A percentile compares a stretch with the other conserved stretches of the same genome.
Conservation (phyloP, 2,113 vertebrate genomes). For the Lophochroa leadbeateri region DNA sequence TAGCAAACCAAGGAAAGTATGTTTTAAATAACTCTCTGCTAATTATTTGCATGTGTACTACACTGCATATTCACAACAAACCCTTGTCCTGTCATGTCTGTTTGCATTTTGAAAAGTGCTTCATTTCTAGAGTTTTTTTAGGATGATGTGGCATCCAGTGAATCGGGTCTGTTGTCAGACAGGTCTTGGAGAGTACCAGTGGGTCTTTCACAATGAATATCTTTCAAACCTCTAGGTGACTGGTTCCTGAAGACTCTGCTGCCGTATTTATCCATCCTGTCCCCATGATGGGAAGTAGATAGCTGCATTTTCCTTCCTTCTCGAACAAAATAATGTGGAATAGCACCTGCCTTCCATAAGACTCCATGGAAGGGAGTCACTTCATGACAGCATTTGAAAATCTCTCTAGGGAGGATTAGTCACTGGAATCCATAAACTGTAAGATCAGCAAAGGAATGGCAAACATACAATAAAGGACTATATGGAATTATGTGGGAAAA, state of each 20-base stretch:
- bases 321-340: neutral
- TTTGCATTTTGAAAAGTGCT: neutral
- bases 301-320: neutral
- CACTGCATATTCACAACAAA: neutral
- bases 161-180: neutral
- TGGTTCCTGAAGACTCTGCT: neutral
- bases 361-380: neutral
- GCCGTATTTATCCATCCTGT: neutral
- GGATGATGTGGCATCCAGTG: neutral
- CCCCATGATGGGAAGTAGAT: neutral
- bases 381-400: neutral
- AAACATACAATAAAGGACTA: neutral
- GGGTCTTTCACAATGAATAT: neutral
- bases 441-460: neutral
- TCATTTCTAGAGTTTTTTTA: neutral
- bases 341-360: neutral
- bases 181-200: neutral
- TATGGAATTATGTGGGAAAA: neutral
- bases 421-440: neutral
- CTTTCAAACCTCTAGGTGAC: neutral
- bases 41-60: slow-evolving; percentile 13
- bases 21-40: neutral
- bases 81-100: neutral
- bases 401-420: neutral
- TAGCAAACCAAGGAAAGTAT: neutral